Conservation (phyloP, 2,113 vertebrate genomes). For the crab-eating macaque (Macaca fascicularis) region T2T-MFA8v1.1 NC_088378.1:13095501-13096000, state of each 20-base stretch:
- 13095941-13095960: neutral
- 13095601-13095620: neutral
- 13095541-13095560: neutral
- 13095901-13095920: neutral
- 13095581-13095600: slow-evolving; percentile 21
- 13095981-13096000: neutral
- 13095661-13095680: slow-evolving; percentile 23
- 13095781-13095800: slow-evolving; percentile 36
- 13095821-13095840: neutral
- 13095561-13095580: neutral
- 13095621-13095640: slow-evolving; percentile 1
- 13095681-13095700: neutral
- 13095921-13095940: neutral
- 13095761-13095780: neutral
- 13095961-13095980: too few species aligned
- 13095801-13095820: neutral
- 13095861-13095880: neutral
- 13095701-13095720: neutral
- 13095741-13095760: slow-evolving; percentile 15
- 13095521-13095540: neutral
- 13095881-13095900: neutral
- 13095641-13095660: neutral
- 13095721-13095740: slow-evolving; percentile 4
- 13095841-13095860: neutral
- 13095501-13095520: neutral